Percentiles rank a stretch among this genome's conserved stretches.
Conservation (phyloP, 1,140 invertebrate genomes). For the Tachypleus tridentatus region DNA sequence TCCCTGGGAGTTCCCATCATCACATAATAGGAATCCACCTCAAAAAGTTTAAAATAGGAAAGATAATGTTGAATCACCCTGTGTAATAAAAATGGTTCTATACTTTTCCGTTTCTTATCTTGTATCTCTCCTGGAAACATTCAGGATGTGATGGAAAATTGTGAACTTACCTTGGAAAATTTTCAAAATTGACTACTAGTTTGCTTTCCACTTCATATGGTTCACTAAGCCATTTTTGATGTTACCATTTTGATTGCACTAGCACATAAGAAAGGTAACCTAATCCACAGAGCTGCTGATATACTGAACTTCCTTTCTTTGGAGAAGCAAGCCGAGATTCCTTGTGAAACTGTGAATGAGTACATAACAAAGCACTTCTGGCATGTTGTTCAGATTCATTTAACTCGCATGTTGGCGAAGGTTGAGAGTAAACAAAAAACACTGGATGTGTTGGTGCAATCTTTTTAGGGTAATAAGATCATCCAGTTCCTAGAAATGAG, state of each 20-base stretch:
- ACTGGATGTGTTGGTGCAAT: slow-evolving; percentile 18
- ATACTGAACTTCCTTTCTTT: slow-evolving; percentile 10
- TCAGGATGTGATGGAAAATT: too few relatives aligned
- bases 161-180: slow-evolving; percentile 22
- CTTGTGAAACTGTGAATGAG: slow-evolving; percentile 14
- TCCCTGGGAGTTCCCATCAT: too few relatives aligned
- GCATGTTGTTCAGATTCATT: slow-evolving; percentile 46
- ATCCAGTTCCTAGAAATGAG: too few relatives aligned
- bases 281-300: slow-evolving; percentile 16
- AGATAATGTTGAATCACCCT: too few relatives aligned
- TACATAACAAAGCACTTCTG: background rate
- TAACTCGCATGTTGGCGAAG: slow-evolving; percentile 33
- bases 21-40: too few relatives aligned
- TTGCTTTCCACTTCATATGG: slow-evolving; percentile 30
- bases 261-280: slow-evolving; percentile 18
- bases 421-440: slow-evolving; percentile 19
- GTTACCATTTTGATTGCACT: slow-evolving; percentile 18
- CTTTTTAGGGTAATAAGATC: slow-evolving; percentile 44
- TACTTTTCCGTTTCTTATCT: too few relatives aligned
- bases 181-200: slow-evolving; percentile 36
- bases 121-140: too few relatives aligned
- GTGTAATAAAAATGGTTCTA: too few relatives aligned
- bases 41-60: too few relatives aligned
- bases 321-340: slow-evolving; percentile 11
- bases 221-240: slow-evolving; percentile 10